Conservation (phyloP, 1,140 invertebrate genomes). For the Bombyx mori region DNA sequence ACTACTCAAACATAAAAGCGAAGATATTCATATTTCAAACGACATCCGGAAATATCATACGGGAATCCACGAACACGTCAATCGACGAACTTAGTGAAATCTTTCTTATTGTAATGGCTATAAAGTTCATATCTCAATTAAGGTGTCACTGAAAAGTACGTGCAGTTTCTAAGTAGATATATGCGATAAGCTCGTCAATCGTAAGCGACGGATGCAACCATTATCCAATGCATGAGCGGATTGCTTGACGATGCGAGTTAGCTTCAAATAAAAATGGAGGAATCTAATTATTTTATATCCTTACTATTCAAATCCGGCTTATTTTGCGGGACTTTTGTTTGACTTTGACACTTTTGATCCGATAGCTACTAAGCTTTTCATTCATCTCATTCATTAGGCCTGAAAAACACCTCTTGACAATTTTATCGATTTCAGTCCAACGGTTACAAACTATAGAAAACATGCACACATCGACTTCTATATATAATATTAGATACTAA, state of each 20-base stretch:
- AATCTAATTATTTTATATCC: neutral
- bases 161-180: slow-evolving; percentile 17
- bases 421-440: no score
- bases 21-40: slow-evolving; percentile 32
- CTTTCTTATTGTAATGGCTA: neutral
- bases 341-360: no score
- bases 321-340: no score
- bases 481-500: no score
- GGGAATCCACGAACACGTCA: slow-evolving; percentile 8
- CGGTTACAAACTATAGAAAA: no score
- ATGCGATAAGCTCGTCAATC: slow-evolving; percentile 33
- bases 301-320: no score
- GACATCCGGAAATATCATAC: slow-evolving; percentile 21
- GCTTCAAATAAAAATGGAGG: slow-evolving; percentile 21
- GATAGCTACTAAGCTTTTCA: no score
- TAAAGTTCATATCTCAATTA: slow-evolving; percentile 4
- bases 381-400: no score
- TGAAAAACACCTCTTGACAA: no score
- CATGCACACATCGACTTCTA: no score
- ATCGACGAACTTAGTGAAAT: neutral
- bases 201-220: slow-evolving; percentile 28
- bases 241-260: slow-evolving; percentile 28
- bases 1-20: slow-evolving; percentile 15
- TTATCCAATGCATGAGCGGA: slow-evolving; percentile 25
- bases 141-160: slow-evolving; percentile 6